phyloP scores from a whole-genome alignment of 2,113 vertebrate genomes.

The Dipodomys ordii region DNA sequence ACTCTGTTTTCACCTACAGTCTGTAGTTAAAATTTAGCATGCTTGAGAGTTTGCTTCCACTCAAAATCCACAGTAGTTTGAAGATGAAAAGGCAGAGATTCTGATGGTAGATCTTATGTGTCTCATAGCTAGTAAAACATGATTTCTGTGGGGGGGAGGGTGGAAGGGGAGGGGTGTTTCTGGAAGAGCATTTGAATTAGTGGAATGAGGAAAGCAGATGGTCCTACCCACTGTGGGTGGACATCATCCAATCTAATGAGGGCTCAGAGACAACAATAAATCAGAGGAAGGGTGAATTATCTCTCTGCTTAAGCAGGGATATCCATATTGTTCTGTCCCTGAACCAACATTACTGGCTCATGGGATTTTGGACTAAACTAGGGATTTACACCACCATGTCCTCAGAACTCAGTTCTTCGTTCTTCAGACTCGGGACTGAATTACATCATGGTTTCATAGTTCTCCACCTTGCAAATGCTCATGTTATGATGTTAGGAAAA shows the following conservation, averaged over 20 bases:
- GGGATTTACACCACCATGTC: not conserved
- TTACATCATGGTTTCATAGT: not conserved
- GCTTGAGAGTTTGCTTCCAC: slow-evolving; percentile 3
- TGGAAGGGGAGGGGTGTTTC: not conserved
- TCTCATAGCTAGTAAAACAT: not conserved
- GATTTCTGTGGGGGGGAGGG: not conserved
- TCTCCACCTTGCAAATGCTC: not conserved
- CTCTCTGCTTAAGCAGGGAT: not conserved
- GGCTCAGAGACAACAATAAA: not conserved
- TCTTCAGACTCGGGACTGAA: not conserved
- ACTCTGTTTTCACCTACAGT: slow-evolving; percentile 1
- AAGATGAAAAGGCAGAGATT: not conserved
- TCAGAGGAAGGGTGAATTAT: not conserved
- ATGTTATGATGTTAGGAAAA: not conserved
- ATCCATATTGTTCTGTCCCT: not conserved
- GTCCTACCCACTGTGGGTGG: not conserved
- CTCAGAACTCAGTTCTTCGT: not conserved
- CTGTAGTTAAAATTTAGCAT: not conserved
- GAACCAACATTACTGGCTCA: not conserved
- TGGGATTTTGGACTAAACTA: not conserved
- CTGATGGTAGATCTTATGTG: not conserved
- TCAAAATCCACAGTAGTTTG: slow-evolving; percentile 22
- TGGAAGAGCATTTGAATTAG: not conserved
- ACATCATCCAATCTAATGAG: not conserved
- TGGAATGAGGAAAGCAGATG: too few species aligned